Evolutionary conservation across 2,888 invertebrate genomes (phyloP).

Genomic region (Sinohyriopsis cumingii): DNA sequence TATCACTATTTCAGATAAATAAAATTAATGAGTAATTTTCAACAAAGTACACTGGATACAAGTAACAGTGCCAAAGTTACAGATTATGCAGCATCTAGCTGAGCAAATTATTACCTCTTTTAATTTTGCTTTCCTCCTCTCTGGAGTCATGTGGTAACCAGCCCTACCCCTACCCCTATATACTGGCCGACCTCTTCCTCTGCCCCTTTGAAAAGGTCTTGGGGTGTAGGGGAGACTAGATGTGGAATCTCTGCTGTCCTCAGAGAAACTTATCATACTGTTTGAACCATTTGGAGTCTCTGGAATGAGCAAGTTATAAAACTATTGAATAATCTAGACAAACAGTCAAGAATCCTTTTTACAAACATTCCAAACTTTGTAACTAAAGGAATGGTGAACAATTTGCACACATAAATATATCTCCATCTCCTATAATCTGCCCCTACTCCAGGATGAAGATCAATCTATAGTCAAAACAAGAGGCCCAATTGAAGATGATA

Average conservation of each 20-base stretch:
- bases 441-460: too few species aligned
- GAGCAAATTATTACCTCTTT: constrained; percentile 33
- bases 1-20: too few species aligned
- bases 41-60: too few species aligned
- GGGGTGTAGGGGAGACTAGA: constrained; percentile 45
- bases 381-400: too few species aligned
- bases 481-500: too few species aligned
- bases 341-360: neutral
- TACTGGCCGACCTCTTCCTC: constrained; percentile 20
- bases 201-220: constrained; percentile 13
- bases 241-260: constrained; percentile 64
- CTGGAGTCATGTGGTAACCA: constrained; percentile 23
- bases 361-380: too few species aligned
- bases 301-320: neutral
- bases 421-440: too few species aligned
- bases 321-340: neutral
- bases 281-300: constrained; percentile 41
- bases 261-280: constrained; percentile 66
- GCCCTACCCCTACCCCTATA: constrained; percentile 21
- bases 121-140: constrained; percentile 39
- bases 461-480: too few species aligned
- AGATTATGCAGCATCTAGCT: neutral
- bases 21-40: too few species aligned
- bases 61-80: neutral
- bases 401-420: too few species aligned